Conservation (phyloP, 1,140 invertebrate species). For the Cepaea nemoralis region DNA sequence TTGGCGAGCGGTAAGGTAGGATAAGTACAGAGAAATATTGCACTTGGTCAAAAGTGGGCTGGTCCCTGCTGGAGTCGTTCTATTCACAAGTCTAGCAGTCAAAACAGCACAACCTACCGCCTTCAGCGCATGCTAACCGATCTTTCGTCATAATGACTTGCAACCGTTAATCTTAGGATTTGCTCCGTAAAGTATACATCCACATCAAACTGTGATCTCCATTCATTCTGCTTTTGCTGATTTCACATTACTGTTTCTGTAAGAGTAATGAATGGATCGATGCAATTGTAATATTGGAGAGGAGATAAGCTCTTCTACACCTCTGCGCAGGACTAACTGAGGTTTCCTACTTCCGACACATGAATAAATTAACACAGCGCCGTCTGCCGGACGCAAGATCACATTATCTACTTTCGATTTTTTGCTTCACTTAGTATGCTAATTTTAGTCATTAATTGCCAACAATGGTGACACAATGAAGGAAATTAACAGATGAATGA, state of each 20-base stretch:
- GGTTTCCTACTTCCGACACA: slow-evolving; percentile 63
- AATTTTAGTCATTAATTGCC: too few species aligned
- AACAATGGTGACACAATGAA: too few species aligned
- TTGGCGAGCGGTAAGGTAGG: not conserved
- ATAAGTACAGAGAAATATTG: not conserved
- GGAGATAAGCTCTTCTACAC: slow-evolving; percentile 55
- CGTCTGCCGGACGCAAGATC: slow-evolving; percentile 34
- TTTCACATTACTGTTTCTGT: slow-evolving; percentile 52
- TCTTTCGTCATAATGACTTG: slow-evolving; percentile 89
- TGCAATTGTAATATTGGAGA: slow-evolving; percentile 69
- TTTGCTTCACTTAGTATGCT: too few species aligned
- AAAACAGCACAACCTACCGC: slow-evolving; percentile 80
- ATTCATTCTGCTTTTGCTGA: slow-evolving; percentile 30
- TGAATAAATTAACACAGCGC: slow-evolving; percentile 45
- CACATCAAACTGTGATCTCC: slow-evolving; percentile 41
- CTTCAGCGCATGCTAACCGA: slow-evolving; percentile 93
- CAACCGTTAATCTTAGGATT: slow-evolving; percentile 26
- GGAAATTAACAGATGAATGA: too few species aligned
- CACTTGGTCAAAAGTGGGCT: slow-evolving; percentile 6
- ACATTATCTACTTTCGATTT: not conserved
- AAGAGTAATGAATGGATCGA: slow-evolving; percentile 61
- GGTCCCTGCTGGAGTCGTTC: slow-evolving; percentile 1
- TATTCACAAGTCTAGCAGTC: not conserved
- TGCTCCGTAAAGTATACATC: slow-evolving; percentile 41
- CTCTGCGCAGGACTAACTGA: slow-evolving; percentile 60